Evolutionary conservation across 2,113 vertebrate species (phyloP).

Genomic region (Rhombomys opimus): DNA sequence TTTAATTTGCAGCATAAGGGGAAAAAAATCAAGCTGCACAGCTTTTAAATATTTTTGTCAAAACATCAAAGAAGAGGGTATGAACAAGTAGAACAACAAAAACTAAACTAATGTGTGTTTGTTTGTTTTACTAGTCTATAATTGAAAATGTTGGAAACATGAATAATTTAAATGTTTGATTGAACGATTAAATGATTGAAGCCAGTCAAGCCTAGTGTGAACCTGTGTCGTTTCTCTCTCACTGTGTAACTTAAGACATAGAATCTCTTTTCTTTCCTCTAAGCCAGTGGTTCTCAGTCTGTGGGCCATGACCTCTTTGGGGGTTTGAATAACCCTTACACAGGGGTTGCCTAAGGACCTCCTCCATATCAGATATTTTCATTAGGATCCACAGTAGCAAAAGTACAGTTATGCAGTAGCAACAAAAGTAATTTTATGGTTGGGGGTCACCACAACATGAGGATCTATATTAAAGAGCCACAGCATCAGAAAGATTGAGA

Average conservation of each 20-base stretch:
- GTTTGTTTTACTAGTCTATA: not conserved
- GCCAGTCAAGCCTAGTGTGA: not conserved
- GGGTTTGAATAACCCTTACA: not conserved
- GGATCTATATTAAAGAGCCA: too few relatives aligned
- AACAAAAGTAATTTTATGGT: not conserved
- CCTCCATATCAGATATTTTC: not conserved
- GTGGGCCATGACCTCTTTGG: not conserved
- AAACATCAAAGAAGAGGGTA: not conserved
- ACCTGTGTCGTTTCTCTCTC: not conserved
- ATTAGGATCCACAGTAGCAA: not conserved
- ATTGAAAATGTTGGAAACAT: slow-evolving; percentile 49
- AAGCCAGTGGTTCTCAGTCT: not conserved
- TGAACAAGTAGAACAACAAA: not conserved
- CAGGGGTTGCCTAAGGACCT: not conserved
- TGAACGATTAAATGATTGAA: not conserved
- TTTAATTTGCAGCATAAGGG: not conserved
- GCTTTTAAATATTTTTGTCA: not conserved
- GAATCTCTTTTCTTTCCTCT: not conserved
- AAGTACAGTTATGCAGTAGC: not conserved
- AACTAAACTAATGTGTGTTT: not conserved
- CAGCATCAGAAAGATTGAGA: not conserved
- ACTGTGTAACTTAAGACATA: not conserved
- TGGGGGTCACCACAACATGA: not conserved
- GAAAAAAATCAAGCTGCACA: not conserved
- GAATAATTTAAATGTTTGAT: slow-evolving; percentile 13